Evolutionary conservation across 2,113 vertebrate species (phyloP).

Genomic region (Reinhardtius hippoglossoides): DNA sequence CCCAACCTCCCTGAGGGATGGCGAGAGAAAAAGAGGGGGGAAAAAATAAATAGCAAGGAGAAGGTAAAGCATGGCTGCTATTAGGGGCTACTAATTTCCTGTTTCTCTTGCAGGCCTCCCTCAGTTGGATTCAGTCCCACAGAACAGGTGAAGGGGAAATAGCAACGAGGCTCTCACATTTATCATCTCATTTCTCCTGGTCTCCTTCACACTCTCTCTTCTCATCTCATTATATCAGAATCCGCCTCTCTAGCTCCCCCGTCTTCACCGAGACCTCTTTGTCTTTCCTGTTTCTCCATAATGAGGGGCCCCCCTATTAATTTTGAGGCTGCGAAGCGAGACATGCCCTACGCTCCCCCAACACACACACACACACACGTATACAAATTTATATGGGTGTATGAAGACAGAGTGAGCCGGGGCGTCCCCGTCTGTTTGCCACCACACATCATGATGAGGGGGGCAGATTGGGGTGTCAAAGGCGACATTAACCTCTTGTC

Average conservation of each 20-base stretch:
- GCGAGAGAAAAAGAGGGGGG: conserved; percentile 6
- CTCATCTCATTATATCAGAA: conserved; percentile 49
- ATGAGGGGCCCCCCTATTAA: conserved; percentile 75
- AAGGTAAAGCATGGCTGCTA: conserved; percentile 51
- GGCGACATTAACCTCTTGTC: conserved; percentile 72
- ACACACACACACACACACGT: neutral
- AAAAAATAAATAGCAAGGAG: conserved; percentile 29
- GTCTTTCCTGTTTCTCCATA: conserved; percentile 67
- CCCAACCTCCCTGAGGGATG: conserved; percentile 66
- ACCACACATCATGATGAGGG: conserved; percentile 66
- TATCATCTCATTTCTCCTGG: conserved; percentile 44
- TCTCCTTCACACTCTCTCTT: conserved; percentile 35
- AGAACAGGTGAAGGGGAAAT: conserved; percentile 1
- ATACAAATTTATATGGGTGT: conserved; percentile 57
- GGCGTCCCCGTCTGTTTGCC: conserved; percentile 66
- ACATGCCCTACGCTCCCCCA: conserved; percentile 49
- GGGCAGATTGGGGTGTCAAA: conserved; percentile 63
- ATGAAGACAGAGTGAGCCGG: conserved; percentile 65
- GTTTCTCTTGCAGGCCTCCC: conserved; percentile 46
- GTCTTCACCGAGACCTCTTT: conserved; percentile 56
- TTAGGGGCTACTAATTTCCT: conserved; percentile 76
- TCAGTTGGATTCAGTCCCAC: conserved; percentile 29
- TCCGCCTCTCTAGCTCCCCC: conserved; percentile 27
- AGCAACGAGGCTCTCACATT: conserved; percentile 24
- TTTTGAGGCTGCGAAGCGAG: conserved; percentile 76